Evolutionary conservation across 2,888 invertebrate genomes (phyloP).

Genomic region (Syrphus vitripennis): DNA sequence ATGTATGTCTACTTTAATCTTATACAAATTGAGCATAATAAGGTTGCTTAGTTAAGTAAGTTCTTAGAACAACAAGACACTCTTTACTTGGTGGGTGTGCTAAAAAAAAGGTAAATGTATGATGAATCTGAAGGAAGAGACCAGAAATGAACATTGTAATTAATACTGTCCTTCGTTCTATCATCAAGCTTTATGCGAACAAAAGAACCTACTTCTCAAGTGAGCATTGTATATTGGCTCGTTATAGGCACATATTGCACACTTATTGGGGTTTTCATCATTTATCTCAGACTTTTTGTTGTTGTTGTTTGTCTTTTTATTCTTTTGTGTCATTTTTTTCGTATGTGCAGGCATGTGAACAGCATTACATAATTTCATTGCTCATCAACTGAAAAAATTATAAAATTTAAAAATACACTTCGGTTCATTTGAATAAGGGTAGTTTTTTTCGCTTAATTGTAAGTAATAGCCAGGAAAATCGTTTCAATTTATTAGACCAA

Average conservation of each 20-base stretch:
- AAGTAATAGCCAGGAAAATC: too few species aligned
- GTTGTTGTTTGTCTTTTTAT: neutral
- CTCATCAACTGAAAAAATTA: slow-evolving; percentile 67
- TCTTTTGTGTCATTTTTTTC: neutral
- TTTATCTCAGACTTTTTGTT: slow-evolving; percentile 24
- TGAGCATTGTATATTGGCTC: slow-evolving; percentile 60
- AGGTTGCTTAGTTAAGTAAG: slow-evolving; percentile 51
- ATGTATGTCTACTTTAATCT: slow-evolving; percentile 38
- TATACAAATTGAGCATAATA: slow-evolving; percentile 50
- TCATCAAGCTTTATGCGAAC: slow-evolving; percentile 35
- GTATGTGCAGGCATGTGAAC: slow-evolving; percentile 19
- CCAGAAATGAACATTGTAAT: slow-evolving; percentile 53
- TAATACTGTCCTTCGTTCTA: slow-evolving; percentile 57
- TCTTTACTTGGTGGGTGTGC: neutral
- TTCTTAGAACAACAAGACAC: slow-evolving; percentile 20
- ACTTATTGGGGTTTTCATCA: slow-evolving; percentile 54
- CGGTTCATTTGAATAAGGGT: too few species aligned
- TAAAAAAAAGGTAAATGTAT: neutral
- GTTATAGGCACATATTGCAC: slow-evolving; percentile 65
- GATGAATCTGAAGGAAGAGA: neutral
- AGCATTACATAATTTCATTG: slow-evolving; percentile 68
- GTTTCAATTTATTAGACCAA: too few species aligned
- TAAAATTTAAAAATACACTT: slow-evolving; percentile 67
- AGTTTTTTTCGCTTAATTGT: too few species aligned
- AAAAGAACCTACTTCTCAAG: slow-evolving; percentile 40